Conservation (phyloP, 1,140 invertebrate species). For the Euglossa dilemma region DNA sequence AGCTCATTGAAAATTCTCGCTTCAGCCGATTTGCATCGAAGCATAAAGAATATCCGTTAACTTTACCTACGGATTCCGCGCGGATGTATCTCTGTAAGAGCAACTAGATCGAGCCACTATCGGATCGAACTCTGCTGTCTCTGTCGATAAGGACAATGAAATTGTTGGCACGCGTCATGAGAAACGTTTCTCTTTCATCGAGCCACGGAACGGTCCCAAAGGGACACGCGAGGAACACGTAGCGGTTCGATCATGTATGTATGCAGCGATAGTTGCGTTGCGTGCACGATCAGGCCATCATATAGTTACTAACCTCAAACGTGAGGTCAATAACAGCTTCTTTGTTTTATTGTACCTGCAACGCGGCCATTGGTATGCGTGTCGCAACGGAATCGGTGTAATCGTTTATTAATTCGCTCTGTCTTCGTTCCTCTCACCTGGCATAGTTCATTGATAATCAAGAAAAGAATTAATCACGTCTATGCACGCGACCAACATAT, state of each 20-base stretch:
- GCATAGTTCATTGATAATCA: background rate
- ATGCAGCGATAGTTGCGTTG: background rate
- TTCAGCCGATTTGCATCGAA: background rate
- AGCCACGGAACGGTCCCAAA: constrained; percentile 38
- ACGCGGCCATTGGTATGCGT: constrained; percentile 19
- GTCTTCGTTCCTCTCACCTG: background rate
- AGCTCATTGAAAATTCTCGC: background rate
- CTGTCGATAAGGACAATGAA: constrained; percentile 50
- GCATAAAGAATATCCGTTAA: constrained; percentile 23
- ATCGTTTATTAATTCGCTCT: constrained; percentile 32
- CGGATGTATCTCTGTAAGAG: background rate
- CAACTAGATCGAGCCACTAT: background rate
- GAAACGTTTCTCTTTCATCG: constrained; percentile 66
- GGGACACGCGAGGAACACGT: constrained; percentile 47
- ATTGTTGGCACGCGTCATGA: constrained; percentile 58
- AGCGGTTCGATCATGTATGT: constrained; percentile 21
- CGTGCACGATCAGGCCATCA: background rate
- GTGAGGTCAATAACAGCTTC: constrained; percentile 34
- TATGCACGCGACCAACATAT: background rate
- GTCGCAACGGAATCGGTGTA: constrained; percentile 31
- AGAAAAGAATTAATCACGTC: constrained; percentile 8
- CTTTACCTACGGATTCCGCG: background rate
- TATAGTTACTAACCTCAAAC: constrained; percentile 13
- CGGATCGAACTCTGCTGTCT: constrained; percentile 1
- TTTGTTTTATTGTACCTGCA: background rate